Percentiles rank a stretch among this genome's conserved stretches.
Evolutionary conservation across 2,113 vertebrate genomes (phyloP).

Genomic region (Nematolebias whitei): DNA sequence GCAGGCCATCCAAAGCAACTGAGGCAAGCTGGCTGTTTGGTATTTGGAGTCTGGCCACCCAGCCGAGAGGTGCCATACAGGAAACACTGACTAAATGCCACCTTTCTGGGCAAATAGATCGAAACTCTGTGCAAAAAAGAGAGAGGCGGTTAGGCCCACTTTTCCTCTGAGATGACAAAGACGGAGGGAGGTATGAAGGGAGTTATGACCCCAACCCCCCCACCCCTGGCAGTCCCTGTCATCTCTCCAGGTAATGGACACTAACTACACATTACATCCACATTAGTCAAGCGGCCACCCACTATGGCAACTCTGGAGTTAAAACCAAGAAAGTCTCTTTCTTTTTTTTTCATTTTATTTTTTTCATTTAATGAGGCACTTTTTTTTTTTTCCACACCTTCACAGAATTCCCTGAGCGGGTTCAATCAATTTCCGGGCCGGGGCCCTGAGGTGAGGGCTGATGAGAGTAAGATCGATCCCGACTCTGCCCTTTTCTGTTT

Average conservation of each 20-base stretch:
- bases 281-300: constrained; percentile 54
- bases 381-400: constrained; percentile 55
- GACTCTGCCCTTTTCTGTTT: constrained; percentile 68
- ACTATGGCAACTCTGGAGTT: constrained; percentile 52
- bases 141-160: constrained; percentile 63
- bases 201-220: constrained; percentile 65
- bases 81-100: constrained; percentile 83
- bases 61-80: constrained; percentile 80
- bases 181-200: constrained; percentile 35
- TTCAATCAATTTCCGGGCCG: constrained; percentile 62
- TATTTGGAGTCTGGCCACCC: constrained; percentile 81
- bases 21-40: constrained; percentile 71
- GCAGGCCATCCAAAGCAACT: constrained; percentile 56
- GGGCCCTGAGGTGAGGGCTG: constrained; percentile 74
- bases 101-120: constrained; percentile 67
- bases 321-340: constrained; percentile 45
- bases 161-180: constrained; percentile 64
- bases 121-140: constrained; percentile 59
- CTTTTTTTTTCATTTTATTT: constrained; percentile 34
- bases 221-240: constrained; percentile 68
- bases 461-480: constrained; percentile 79
- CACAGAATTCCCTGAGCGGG: constrained; percentile 47
- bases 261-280: constrained; percentile 73
- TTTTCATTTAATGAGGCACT: constrained; percentile 52
- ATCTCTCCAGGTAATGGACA: constrained; percentile 72